Evolutionary conservation across 2,113 vertebrate genomes (phyloP).

Genomic region (Heterochromis multidens): DNA sequence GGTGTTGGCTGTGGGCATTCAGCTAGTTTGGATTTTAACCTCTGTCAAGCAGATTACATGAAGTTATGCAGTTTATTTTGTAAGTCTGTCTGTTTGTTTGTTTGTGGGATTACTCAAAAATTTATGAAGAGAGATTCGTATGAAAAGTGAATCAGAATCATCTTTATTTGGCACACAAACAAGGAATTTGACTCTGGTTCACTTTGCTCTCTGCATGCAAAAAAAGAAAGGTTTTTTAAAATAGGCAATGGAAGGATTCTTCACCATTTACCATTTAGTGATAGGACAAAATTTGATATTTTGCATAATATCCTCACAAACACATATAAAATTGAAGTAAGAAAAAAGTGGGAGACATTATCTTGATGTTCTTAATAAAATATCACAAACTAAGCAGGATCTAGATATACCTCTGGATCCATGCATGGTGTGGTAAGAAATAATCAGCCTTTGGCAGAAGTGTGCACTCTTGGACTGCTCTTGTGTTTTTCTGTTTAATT

Average conservation of each 20-base stretch:
- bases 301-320: neutral
- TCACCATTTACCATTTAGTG: neutral
- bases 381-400: neutral
- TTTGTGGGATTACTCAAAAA: neutral
- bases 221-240: too few species aligned
- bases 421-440: neutral
- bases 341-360: neutral
- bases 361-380: neutral
- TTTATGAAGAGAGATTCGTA: neutral
- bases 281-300: neutral
- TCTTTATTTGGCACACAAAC: too few species aligned
- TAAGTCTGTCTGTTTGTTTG: neutral
- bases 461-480: neutral
- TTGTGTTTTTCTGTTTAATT: neutral
- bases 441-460: neutral
- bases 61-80: neutral
- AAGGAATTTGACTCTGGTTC: too few species aligned
- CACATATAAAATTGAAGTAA: neutral
- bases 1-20: rapidly evolving
- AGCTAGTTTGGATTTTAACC: neutral
- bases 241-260: neutral
- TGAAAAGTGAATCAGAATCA: too few species aligned
- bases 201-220: too few species aligned
- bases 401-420: rapidly evolving
- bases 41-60: neutral